Base-by-base conservation (phyloP, 2,888 invertebrate genomes). In the Tinea pellionella region DNA sequence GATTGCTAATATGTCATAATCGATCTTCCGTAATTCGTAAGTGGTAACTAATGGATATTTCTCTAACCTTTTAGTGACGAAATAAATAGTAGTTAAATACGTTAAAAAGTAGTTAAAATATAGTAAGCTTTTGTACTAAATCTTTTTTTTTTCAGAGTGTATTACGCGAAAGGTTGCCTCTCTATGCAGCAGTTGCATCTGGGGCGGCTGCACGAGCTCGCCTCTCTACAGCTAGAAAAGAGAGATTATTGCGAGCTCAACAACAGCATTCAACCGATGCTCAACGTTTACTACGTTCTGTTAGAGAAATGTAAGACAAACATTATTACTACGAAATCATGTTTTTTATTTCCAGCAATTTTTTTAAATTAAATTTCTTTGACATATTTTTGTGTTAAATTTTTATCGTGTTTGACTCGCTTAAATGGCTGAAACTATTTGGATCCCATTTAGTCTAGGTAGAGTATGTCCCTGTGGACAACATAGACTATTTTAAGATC, bases 151-250 rank as follows among this genome's bases (percentile, higher is more conserved):
- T 61, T 60, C 57, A 86, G 85, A 72, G 66, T 11, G 82, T 83
- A 0, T 71, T 86, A 7, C 77, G 82, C 3, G 80, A 81, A 65
- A 76, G 86, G 43, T 70, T 77, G 6, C 85, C 86, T 0, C 62
- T 86, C 2, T 87, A 86, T 62, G 82, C 86, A 0, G 80, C 82
- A 1, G 66, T 78, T 1, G 79, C 80, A 1, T 65, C 72, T 0
- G 82, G 81, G 63, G 70, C 69, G 1, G 73, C 72, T 0, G 80
- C 85, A 0, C 68, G 77, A 0, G 70, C 69, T 0, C 73, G 85
- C 2, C 73, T 85, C 0, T 74, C 70, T 3, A 68, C 67, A 8
- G 71, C 77, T 1, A 72, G 83, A 0, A 80, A 80, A 62, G 73
- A 74, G 60, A 77, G 77, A 64, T 65, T 80, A 1, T 68, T 67